A percentile compares a stretch with the other conserved stretches of the same genome.
These are phyloP conservation scores for Enchytraeus crypticus DNA, from an alignment of 2,888 invertebrate species.

Conservation along the genomic window DNA sequence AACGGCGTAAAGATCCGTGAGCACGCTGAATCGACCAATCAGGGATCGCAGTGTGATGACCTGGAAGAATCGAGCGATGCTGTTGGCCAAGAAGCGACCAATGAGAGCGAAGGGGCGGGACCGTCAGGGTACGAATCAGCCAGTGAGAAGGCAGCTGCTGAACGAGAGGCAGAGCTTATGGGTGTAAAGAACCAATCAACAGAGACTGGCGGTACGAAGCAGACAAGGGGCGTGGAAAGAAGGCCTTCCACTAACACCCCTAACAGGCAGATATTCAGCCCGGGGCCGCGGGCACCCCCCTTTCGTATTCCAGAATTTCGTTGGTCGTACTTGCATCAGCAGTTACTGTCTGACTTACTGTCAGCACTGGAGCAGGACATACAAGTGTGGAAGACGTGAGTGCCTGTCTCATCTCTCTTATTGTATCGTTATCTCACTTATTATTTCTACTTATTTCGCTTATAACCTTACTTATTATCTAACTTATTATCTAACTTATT, in stretches of 20 bases:
- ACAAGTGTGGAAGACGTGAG: constrained; percentile 70
- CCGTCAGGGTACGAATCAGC: constrained; percentile 17
- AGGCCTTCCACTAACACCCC: constrained; percentile 74
- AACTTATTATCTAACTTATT: no score
- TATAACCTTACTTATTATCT: no score
- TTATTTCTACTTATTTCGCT: no score
- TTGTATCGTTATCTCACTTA: no score
- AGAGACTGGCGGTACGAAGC: neutral
- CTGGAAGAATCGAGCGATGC: neutral
- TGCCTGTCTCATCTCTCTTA: neutral
- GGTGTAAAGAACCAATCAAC: constrained; percentile 1
- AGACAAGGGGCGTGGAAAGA: constrained; percentile 10
- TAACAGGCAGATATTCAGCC: constrained; percentile 40
- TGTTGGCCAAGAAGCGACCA: neutral
- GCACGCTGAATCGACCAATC: constrained; percentile 25
- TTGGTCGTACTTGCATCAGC: constrained; percentile 97
- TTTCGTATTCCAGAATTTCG: constrained; percentile 99
- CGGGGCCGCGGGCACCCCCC: constrained; percentile 52
- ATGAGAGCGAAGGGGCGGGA: neutral
- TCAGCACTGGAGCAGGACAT: constrained; percentile 95
- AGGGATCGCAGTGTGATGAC: constrained; percentile 6
- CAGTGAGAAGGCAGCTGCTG: constrained; percentile 18
- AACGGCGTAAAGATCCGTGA: constrained; percentile 39
- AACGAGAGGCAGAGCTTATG: constrained; percentile 11
- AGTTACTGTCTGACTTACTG: constrained; percentile 85